Conservation (phyloP, 1,140 invertebrate genomes). For the Caenorhabditis brenneri region DNA sequence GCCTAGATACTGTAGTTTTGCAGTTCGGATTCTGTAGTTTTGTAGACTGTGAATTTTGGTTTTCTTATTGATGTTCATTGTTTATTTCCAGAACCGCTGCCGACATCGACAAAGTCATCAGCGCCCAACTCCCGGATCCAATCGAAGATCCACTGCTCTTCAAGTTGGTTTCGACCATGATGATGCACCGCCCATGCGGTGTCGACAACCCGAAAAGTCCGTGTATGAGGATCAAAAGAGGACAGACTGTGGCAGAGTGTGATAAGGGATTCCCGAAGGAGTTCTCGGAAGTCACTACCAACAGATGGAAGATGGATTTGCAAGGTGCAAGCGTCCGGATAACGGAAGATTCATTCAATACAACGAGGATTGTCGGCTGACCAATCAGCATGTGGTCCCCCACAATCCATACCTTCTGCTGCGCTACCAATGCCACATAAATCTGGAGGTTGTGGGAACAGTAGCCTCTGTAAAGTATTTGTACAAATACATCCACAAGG, state of each 20-base stretch:
- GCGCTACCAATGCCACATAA: no score
- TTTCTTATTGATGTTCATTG: no score
- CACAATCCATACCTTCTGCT: neutral
- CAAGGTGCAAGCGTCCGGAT: neutral
- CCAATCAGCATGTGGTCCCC: neutral
- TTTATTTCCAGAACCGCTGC: neutral
- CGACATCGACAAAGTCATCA: neutral
- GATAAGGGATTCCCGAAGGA: neutral
- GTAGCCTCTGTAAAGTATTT: constrained; percentile 40
- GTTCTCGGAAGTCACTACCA: neutral
- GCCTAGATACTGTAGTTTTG: no score
- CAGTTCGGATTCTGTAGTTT: no score
- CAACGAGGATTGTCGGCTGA: neutral
- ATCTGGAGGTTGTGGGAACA: neutral
- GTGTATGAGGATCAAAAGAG: neutral
- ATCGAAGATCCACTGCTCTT: neutral
- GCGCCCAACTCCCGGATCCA: neutral
- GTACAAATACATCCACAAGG: neutral
- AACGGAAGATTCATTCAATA: neutral
- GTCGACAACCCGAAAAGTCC: neutral
- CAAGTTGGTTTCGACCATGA: no score
- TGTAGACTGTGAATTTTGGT: no score
- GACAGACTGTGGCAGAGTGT: no score
- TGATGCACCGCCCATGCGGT: constrained; percentile 39
- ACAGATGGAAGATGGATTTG: neutral